phyloP scores from a whole-genome alignment of 2,797 vertebrate genomes.

The Borostomias antarcticus region DNA sequence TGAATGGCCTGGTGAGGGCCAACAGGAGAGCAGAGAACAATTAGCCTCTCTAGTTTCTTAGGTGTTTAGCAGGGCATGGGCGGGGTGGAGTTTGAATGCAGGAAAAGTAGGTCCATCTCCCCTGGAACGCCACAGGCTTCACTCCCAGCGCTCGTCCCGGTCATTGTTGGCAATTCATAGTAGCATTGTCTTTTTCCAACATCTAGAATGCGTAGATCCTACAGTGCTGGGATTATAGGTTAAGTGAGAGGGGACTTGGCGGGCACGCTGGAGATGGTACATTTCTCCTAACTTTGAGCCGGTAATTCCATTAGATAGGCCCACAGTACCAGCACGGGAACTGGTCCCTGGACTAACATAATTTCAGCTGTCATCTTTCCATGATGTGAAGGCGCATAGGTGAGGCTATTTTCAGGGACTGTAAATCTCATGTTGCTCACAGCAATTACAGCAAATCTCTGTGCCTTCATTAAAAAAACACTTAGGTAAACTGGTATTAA shows the following conservation, averaged over 20 bases:
- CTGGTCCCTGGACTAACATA: neutral
- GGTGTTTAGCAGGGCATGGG: conserved; percentile 34
- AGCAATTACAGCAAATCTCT: neutral
- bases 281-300: conserved; percentile 32
- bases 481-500: no score
- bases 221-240: conserved; percentile 44
- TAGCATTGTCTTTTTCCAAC: conserved; percentile 14
- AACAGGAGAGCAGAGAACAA: conserved; percentile 63
- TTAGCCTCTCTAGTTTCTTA: conserved; percentile 47
- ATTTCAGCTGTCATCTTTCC: neutral
- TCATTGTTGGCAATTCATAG: conserved; percentile 38
- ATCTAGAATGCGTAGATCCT: no score
- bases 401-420: neutral
- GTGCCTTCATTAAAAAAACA: no score
- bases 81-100: conserved; percentile 51
- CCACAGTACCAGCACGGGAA: neutral
- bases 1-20: conserved; percentile 74
- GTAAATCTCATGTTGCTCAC: no score
- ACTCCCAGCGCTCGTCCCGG: conserved; percentile 15
- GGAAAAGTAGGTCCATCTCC: conserved; percentile 53
- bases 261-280: conserved; percentile 21
- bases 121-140: no score
- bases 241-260: conserved; percentile 30
- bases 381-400: neutral
- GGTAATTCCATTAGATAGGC: conserved; percentile 18